These are phyloP conservation scores for Passer montanus DNA, from an alignment of 2,113 vertebrate species.

Conservation along the genomic window DNA sequence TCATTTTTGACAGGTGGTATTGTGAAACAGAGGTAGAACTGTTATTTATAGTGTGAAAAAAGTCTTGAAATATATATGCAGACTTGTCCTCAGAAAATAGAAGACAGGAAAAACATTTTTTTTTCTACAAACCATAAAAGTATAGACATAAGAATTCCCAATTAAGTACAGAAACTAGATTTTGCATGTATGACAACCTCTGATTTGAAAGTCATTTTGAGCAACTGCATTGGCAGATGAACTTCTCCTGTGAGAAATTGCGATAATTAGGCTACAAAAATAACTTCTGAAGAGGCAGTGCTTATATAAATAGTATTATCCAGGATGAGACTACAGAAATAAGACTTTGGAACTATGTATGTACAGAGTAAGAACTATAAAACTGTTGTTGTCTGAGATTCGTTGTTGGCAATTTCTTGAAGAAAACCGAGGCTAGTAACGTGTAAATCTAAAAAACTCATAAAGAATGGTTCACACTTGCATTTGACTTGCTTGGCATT, in stretches of 20 bases:
- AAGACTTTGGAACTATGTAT: not conserved
- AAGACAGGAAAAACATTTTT: not conserved
- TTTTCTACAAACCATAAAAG: not conserved
- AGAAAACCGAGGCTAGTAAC: not conserved
- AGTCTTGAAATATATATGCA: not conserved
- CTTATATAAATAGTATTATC: not conserved
- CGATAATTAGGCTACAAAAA: constrained; percentile 38
- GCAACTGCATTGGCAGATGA: constrained; percentile 2
- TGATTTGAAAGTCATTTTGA: constrained; percentile 25
- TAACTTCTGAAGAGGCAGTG: constrained; percentile 16
- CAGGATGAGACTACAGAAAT: not conserved
- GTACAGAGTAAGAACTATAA: not conserved
- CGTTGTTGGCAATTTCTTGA: not conserved
- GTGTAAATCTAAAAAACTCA: not conserved
- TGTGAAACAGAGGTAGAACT: not conserved
- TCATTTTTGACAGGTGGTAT: not conserved
- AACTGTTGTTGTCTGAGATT: not conserved
- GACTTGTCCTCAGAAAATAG: not conserved
- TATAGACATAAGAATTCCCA: not conserved
- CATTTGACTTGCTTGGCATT: not conserved
- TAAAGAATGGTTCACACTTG: not conserved
- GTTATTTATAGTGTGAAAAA: not conserved
- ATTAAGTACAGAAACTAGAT: not conserved
- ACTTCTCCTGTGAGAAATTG: constrained; percentile 17
- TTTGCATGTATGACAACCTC: not conserved